Percentiles rank a stretch among this genome's conserved stretches.
Conservation (phyloP, 1,140 invertebrate species). For the Ostrea edulis region DNA sequence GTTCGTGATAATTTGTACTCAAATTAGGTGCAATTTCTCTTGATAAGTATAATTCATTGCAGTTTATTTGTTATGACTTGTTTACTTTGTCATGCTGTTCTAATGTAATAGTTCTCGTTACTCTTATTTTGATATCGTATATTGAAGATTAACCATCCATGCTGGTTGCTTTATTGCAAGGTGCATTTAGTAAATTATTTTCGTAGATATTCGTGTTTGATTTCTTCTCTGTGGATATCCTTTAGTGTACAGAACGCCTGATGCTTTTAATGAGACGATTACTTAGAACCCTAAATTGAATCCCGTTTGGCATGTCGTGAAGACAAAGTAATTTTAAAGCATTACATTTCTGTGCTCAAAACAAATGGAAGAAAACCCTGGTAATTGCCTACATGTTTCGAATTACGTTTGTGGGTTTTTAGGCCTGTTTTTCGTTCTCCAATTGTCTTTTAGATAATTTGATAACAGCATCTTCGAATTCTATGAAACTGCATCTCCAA, state of each 20-base stretch:
- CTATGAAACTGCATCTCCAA: no score
- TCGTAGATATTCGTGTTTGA: background rate
- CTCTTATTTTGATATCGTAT: background rate
- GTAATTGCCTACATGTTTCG: no score
- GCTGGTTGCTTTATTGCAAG: constrained; percentile 1
- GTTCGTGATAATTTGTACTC: background rate
- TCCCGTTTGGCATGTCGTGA: no score
- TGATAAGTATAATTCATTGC: background rate
- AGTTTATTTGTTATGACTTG: background rate
- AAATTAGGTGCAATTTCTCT: background rate
- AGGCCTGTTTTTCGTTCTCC: no score
- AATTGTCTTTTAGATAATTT: no score
- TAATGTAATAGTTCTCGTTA: background rate
- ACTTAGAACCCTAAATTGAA: background rate
- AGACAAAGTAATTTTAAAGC: no score
- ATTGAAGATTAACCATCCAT: background rate
- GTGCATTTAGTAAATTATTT: constrained; percentile 39
- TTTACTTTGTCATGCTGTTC: background rate
- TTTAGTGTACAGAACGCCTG: background rate
- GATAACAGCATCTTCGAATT: no score
- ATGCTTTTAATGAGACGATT: background rate
- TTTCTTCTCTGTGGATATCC: background rate
- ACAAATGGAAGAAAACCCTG: no score
- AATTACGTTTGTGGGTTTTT: no score
- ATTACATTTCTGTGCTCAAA: no score